phyloP scores from a whole-genome alignment of 2,113 vertebrate genomes.

The Siphamia tubifer region DNA sequence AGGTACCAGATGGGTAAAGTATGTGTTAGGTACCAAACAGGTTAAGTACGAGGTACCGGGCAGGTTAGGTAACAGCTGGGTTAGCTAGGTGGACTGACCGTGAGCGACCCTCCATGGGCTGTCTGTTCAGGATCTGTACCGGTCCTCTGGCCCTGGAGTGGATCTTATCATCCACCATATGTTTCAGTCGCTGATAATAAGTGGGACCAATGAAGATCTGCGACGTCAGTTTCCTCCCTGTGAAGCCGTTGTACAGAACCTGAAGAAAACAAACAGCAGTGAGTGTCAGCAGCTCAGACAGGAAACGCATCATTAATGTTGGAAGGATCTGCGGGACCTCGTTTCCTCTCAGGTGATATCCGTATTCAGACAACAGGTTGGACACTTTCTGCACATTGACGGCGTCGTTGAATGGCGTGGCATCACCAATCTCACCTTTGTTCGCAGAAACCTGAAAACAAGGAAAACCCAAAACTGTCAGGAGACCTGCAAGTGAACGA shows the following conservation, averaged over 20 bases:
- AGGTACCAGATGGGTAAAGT: not conserved
- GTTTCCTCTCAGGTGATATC: conserved; percentile 97
- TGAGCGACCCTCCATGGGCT: conserved; percentile 97
- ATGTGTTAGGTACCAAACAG: too few relatives aligned
- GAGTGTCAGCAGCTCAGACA: too few relatives aligned
- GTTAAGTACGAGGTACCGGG: not conserved
- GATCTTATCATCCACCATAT: conserved; percentile 99
- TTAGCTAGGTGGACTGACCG: conserved; percentile 80
- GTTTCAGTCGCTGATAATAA: conserved; percentile 96
- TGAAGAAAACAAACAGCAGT: not conserved
- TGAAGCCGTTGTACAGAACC: conserved; percentile 98
- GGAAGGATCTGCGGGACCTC: too few relatives aligned
- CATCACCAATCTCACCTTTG: conserved; percentile 98
- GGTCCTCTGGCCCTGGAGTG: conserved; percentile 97
- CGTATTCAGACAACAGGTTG: conserved; percentile 95
- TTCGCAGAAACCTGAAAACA: conserved; percentile 92
- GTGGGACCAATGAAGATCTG: conserved; percentile 98
- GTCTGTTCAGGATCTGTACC: conserved; percentile 97
- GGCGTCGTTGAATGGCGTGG: conserved; percentile 97
- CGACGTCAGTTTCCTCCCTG: conserved; percentile 96
- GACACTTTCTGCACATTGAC: conserved; percentile 99
- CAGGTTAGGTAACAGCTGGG: not conserved
- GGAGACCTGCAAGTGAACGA: too few relatives aligned
- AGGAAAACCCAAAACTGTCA: too few relatives aligned
- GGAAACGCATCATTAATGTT: too few relatives aligned